phyloP scores from a whole-genome alignment of 2,113 vertebrate species.

The Pseudolaguvia tuberculata region DNA sequence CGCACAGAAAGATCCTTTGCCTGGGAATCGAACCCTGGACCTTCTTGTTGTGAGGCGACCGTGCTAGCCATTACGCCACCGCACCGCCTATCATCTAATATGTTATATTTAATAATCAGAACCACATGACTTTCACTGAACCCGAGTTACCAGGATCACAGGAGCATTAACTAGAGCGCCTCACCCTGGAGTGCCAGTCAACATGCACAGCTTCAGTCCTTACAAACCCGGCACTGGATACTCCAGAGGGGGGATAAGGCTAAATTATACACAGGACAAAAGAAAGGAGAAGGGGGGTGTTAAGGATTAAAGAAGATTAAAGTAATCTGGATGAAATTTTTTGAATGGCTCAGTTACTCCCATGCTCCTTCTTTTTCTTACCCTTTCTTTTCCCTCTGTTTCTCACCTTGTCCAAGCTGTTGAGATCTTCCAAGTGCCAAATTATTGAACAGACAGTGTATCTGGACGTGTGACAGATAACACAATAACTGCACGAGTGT shows the following conservation, averaged over 20 bases:
- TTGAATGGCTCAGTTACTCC: constrained; percentile 8
- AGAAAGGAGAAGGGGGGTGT: not conserved
- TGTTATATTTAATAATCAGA: constrained; percentile 17
- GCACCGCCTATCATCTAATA: too few species aligned
- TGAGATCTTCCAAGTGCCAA: constrained; percentile 20
- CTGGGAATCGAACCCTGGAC: too few species aligned
- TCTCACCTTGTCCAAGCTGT: not conserved
- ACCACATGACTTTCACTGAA: constrained; percentile 40
- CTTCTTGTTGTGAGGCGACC: too few species aligned
- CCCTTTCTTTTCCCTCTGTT: not conserved
- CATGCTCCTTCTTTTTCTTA: not conserved
- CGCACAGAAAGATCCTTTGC: too few species aligned
- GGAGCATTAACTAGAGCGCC: constrained; percentile 19
- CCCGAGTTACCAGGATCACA: constrained; percentile 42
- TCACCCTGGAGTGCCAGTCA: not conserved
- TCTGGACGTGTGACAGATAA: constrained; percentile 19
- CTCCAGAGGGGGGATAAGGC: not conserved
- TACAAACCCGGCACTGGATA: not conserved
- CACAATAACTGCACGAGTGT: constrained; percentile 25
- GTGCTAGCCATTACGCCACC: too few species aligned
- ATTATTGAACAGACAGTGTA: too few species aligned
- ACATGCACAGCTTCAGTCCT: not conserved
- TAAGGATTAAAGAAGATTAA: not conserved
- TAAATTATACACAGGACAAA: not conserved
- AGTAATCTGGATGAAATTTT: not conserved